These are phyloP conservation scores for Cotesia congregata DNA, from an alignment of 2,888 invertebrate genomes.

Conservation along the genomic window DNA sequence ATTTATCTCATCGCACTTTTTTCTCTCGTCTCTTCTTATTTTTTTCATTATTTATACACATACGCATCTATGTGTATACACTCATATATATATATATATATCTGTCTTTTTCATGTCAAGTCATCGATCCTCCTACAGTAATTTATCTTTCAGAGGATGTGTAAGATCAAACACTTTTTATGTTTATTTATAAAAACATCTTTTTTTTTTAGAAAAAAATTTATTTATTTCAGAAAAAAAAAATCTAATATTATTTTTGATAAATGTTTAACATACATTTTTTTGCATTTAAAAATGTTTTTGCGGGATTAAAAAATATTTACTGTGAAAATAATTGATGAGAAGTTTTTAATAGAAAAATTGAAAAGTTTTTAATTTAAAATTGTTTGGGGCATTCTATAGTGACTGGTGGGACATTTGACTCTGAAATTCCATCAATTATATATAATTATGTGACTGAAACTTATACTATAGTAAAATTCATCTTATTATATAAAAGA, in stretches of 20 bases:
- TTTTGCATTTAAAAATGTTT: too few relatives aligned
- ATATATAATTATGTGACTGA: too few relatives aligned
- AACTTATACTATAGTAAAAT: too few relatives aligned
- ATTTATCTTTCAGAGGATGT: conserved; percentile 23
- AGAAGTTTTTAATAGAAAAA: too few relatives aligned
- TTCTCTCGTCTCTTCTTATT: conserved; percentile 1
- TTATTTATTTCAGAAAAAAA: neutral
- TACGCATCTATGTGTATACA: neutral
- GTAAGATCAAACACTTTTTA: conserved; percentile 15
- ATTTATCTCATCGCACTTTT: conserved; percentile 14
- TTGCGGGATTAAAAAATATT: too few relatives aligned
- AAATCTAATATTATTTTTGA: neutral
- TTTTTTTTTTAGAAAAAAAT: neutral
- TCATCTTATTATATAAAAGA: too few relatives aligned
- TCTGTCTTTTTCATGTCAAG: neutral
- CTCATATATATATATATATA: conserved; percentile 5
- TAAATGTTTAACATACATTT: too few relatives aligned
- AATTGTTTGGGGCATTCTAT: too few relatives aligned
- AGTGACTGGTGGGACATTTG: too few relatives aligned
- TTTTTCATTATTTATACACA: neutral
- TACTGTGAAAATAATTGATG: too few relatives aligned
- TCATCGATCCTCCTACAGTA: conserved; percentile 4
- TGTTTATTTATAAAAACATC: neutral
- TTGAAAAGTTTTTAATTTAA: too few relatives aligned
- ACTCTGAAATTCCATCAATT: too few relatives aligned